These are phyloP conservation scores for Drosophila formosana DNA, from an alignment of 2,888 invertebrate species.

Conservation along the genomic window DNA sequence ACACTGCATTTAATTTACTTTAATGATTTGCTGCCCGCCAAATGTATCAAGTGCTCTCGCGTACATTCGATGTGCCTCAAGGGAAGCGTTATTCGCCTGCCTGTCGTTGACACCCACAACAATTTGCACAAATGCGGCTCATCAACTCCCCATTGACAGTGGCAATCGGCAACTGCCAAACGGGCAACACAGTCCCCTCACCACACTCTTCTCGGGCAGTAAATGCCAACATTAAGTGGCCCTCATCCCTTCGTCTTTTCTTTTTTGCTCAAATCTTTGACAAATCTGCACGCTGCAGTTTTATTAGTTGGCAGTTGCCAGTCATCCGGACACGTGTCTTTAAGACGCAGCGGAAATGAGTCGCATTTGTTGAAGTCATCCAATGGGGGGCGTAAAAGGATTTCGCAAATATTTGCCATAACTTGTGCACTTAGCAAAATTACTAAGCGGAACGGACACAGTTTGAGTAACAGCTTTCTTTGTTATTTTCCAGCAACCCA, in stretches of 20 bases:
- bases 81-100: neutral
- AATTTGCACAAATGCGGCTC: constrained; percentile 74
- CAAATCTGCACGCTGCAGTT: constrained; percentile 70
- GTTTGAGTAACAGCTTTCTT: neutral
- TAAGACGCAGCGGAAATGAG: constrained; percentile 72
- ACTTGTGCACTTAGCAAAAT: constrained; percentile 54
- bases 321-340: constrained; percentile 62
- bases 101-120: constrained; percentile 70
- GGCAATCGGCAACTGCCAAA: neutral
- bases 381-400: constrained; percentile 40
- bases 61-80: constrained; percentile 31
- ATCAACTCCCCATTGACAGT: constrained; percentile 65
- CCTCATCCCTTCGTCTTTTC: constrained; percentile 38
- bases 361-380: constrained; percentile 56
- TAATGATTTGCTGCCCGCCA: constrained; percentile 53
- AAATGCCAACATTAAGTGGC: constrained; percentile 66
- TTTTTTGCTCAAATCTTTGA: constrained; percentile 57
- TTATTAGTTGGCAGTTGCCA: constrained; percentile 64
- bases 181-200: constrained; percentile 1
- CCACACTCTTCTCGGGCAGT: constrained; percentile 7
- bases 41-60: constrained; percentile 63
- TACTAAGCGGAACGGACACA: neutral
- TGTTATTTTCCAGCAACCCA: neutral
- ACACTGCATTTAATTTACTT: constrained; percentile 63
- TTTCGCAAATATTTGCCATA: constrained; percentile 55